A percentile compares a stretch with the other conserved stretches of the same genome.
Evolutionary conservation across 2,888 invertebrate species (phyloP).

Genomic region (Danaus chrysippus): DNA sequence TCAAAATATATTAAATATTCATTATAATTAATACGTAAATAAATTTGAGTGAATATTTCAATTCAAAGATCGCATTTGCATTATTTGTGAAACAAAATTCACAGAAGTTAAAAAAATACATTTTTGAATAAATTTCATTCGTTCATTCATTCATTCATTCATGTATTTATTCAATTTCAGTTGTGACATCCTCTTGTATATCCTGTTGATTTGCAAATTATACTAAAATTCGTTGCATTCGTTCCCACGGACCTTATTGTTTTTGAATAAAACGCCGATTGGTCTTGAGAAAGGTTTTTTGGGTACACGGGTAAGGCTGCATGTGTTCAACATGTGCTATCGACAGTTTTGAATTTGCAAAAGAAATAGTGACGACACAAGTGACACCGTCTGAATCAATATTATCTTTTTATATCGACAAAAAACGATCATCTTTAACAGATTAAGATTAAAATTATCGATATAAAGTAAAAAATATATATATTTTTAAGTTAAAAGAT

Average conservation of each 20-base stretch:
- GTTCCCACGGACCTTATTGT: slow-evolving; percentile 48
- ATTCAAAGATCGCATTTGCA: too few relatives aligned
- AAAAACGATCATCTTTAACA: not conserved
- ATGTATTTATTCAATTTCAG: slow-evolving; percentile 15
- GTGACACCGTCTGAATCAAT: slow-evolving; percentile 30
- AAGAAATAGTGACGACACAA: slow-evolving; percentile 47
- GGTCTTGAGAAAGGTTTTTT: slow-evolving; percentile 49
- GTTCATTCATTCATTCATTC: not conserved
- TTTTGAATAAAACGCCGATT: slow-evolving; percentile 49
- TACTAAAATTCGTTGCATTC: slow-evolving; percentile 24
- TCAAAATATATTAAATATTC: too few relatives aligned
- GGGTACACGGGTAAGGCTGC: slow-evolving; percentile 50
- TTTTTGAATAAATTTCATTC: too few relatives aligned
- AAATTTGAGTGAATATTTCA: too few relatives aligned
- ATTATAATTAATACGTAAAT: too few relatives aligned
- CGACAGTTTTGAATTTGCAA: slow-evolving; percentile 60
- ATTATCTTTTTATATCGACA: not conserved
- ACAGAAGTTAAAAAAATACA: not conserved
- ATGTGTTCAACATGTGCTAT: slow-evolving; percentile 69
- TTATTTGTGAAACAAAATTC: not conserved
- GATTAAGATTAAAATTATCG: not conserved
- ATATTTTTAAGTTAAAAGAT: not conserved
- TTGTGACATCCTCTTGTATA: slow-evolving; percentile 19
- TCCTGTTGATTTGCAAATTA: slow-evolving; percentile 24
- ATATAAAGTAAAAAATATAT: not conserved